Percentiles rank a stretch among this genome's conserved stretches.
Conservation (phyloP, 2,113 vertebrate genomes). For the Plecotus auritus region DNA sequence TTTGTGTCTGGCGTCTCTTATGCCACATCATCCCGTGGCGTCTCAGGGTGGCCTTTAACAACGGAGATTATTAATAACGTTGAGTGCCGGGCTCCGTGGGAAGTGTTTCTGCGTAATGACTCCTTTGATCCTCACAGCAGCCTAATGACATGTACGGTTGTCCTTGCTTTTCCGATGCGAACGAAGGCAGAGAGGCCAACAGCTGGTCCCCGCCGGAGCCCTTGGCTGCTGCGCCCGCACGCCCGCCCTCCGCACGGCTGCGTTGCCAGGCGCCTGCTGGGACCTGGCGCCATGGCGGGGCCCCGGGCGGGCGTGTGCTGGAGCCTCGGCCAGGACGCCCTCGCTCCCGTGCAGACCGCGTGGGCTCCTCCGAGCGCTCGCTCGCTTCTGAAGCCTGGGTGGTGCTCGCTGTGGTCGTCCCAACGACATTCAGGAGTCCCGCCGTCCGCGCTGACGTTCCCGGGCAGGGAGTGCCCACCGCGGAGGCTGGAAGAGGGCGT, state of each 20-base stretch:
- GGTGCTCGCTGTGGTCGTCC: background rate
- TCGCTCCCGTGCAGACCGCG: rapidly evolving
- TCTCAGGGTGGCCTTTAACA: slow-evolving; percentile 13
- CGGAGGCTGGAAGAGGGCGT: background rate
- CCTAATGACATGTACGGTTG: background rate
- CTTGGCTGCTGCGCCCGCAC: background rate
- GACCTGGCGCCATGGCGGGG: too few species aligned
- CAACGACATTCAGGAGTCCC: background rate
- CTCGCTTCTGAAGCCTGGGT: background rate
- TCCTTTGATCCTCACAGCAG: background rate
- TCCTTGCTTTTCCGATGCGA: background rate
- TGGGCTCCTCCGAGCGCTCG: background rate
- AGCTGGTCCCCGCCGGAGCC: rapidly evolving
- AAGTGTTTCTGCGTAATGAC: background rate
- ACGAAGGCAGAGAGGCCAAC: background rate
- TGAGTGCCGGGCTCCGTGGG: background rate
- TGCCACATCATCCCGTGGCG: background rate
- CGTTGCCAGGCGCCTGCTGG: background rate
- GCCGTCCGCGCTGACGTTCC: background rate
- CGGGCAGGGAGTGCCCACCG: background rate
- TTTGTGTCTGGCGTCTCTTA: background rate
- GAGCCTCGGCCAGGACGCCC: background rate
- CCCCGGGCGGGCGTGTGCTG: rapidly evolving
- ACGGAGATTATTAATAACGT: background rate
- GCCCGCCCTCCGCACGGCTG: too few species aligned